A percentile compares a stretch with the other conserved stretches of the same genome.
These are phyloP conservation scores for Heliconius melpomene DNA, from an alignment of 1,140 invertebrate genomes.

Conservation along the genomic window DNA sequence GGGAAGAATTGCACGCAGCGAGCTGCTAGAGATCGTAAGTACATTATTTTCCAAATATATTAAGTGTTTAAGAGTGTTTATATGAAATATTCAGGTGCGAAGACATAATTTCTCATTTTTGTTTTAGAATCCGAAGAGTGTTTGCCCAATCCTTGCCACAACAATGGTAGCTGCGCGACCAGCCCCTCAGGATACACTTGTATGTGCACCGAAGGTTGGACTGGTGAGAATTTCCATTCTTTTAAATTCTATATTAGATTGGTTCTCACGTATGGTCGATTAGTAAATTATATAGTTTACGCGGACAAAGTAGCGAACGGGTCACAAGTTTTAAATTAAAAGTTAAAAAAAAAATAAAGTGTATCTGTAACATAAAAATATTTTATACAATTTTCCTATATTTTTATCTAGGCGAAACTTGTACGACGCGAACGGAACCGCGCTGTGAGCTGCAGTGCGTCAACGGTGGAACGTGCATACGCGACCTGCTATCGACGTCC, in stretches of 20 bases:
- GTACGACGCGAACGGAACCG: slow-evolving; percentile 68
- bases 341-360: too few relatives aligned
- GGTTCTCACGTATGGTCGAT: too few relatives aligned
- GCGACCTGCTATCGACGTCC: slow-evolving; percentile 8
- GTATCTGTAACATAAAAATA: background rate
- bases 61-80: too few relatives aligned
- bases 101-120: background rate
- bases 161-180: slow-evolving; percentile 91
- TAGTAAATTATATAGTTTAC: too few relatives aligned
- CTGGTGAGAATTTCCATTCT: slow-evolving; percentile 77
- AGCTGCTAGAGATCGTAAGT: slow-evolving; percentile 64
- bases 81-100: too few relatives aligned
- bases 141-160: slow-evolving; percentile 90
- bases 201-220: slow-evolving; percentile 89
- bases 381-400: background rate
- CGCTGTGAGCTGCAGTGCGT: slow-evolving; percentile 92
- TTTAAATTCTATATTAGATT: background rate
- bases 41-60: background rate
- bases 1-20: slow-evolving; percentile 94
- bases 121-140: slow-evolving; percentile 89
- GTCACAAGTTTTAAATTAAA: too few relatives aligned
- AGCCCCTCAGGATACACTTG: slow-evolving; percentile 90
- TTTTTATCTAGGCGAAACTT: slow-evolving; percentile 57
- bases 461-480: slow-evolving; percentile 93
- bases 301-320: too few relatives aligned